Conservation (phyloP, 2,113 vertebrate genomes). For the Suncus etruscus region DNA sequence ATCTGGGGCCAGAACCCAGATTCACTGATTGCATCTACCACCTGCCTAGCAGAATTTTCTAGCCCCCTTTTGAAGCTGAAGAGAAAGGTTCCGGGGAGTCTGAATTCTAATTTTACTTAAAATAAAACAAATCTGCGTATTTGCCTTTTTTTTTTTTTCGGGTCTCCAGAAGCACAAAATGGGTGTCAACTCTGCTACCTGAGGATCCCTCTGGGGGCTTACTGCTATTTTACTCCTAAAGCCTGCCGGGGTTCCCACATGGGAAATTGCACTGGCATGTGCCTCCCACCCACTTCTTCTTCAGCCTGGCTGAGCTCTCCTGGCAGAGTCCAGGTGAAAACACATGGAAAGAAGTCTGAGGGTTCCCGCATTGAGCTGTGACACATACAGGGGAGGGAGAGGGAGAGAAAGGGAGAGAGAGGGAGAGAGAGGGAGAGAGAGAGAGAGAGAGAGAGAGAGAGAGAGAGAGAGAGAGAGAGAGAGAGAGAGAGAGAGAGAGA, state of each 20-base stretch:
- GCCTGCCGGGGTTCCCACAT: background rate
- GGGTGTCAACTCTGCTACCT: background rate
- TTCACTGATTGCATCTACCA: background rate
- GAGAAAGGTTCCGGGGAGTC: background rate
- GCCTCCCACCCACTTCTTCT: background rate
- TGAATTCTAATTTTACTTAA: constrained; percentile 47
- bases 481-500: too few relatives aligned
- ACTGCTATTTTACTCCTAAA: background rate
- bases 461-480: too few relatives aligned
- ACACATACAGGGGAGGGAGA: too few relatives aligned
- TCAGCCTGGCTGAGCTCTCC: background rate
- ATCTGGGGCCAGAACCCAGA: background rate
- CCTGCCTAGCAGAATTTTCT: background rate
- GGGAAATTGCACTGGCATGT: background rate
- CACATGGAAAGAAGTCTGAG: background rate
- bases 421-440: too few relatives aligned
- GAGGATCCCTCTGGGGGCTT: background rate
- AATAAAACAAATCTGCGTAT: constrained; percentile 27
- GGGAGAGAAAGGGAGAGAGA: too few relatives aligned
- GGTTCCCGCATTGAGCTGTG: background rate
- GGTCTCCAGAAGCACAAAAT: background rate
- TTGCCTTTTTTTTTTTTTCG: background rate
- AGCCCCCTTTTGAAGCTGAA: background rate
- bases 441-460: too few relatives aligned
- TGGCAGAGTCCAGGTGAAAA: background rate